Evolutionary conservation across 2,113 vertebrate genomes (phyloP).

Genomic region (Ia io): DNA sequence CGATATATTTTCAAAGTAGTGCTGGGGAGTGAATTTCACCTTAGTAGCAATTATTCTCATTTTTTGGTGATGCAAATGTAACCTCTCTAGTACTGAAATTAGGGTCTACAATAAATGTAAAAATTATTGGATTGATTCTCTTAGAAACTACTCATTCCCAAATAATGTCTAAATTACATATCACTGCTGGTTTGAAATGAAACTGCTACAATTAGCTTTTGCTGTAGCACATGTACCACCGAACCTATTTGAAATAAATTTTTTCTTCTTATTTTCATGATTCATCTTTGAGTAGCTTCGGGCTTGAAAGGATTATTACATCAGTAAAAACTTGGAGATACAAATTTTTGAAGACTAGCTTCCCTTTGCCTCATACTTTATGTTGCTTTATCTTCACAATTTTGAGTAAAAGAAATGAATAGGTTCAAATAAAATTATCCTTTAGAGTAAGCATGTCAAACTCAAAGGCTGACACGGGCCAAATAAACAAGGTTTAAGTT

Average conservation of each 20-base stretch:
- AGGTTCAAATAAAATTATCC: not conserved
- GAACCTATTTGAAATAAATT: conserved; percentile 81
- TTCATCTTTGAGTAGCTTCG: conserved; percentile 70
- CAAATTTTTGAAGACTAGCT: conserved; percentile 56
- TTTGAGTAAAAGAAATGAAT: not conserved
- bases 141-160: conserved; percentile 74
- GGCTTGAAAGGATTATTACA: conserved; percentile 64
- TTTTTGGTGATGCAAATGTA: conserved; percentile 74
- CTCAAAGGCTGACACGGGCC: too few species aligned
- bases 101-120: conserved; percentile 74
- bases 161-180: conserved; percentile 83
- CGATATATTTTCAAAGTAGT: conserved; percentile 75
- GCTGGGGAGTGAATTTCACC: conserved; percentile 70
- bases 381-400: conserved; percentile 23
- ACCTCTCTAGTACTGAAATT: conserved; percentile 77
- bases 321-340: conserved; percentile 68
- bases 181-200: conserved; percentile 73
- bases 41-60: conserved; percentile 68
- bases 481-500: too few species aligned
- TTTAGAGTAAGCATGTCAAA: not conserved
- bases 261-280: conserved; percentile 75
- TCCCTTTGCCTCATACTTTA: conserved; percentile 35
- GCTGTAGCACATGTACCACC: conserved; percentile 68
- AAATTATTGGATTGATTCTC: conserved; percentile 76
- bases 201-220: conserved; percentile 71